These are phyloP conservation scores for Chloroceryle amazona DNA, from an alignment of 2,797 vertebrate genomes.

Conservation along the genomic window DNA sequence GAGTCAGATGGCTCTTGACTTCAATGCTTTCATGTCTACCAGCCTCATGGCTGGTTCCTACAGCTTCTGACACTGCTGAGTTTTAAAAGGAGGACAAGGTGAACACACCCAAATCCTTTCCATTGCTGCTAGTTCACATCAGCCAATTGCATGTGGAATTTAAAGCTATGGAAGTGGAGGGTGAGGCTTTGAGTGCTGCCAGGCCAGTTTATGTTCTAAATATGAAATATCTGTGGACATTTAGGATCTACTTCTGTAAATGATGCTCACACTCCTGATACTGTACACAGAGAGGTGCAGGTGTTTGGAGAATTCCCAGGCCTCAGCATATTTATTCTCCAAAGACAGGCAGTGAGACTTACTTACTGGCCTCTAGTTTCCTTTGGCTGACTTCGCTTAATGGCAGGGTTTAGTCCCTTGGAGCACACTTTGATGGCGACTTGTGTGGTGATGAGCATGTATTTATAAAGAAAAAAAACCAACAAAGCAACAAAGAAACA, in stretches of 20 bases:
- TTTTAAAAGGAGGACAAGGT: not conserved
- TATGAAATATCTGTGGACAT: not conserved
- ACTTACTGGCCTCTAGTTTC: not conserved
- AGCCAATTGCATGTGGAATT: not conserved
- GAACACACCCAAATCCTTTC: not conserved
- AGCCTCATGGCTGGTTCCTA: not conserved
- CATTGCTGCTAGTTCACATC: not conserved
- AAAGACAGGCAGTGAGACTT: not conserved
- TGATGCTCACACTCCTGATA: not conserved
- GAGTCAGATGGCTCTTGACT: not conserved
- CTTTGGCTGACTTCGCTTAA: slow-evolving; percentile 33
- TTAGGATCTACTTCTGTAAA: not conserved
- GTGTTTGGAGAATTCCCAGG: slow-evolving; percentile 40
- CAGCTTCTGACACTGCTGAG: not conserved
- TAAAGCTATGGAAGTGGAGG: not conserved
- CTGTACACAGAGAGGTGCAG: not conserved
- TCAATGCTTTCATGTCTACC: not conserved
- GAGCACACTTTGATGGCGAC: not conserved
- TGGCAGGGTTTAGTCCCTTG: not conserved
- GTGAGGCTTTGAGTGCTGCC: fast-evolving
- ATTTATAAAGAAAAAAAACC: not conserved
- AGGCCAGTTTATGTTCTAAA: not conserved
- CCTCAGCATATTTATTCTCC: not conserved
- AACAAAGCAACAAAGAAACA: not conserved
- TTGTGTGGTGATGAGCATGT: not conserved